Evolutionary conservation across 1,140 invertebrate genomes (phyloP).

Genomic region (Helicoverpa zea): DNA sequence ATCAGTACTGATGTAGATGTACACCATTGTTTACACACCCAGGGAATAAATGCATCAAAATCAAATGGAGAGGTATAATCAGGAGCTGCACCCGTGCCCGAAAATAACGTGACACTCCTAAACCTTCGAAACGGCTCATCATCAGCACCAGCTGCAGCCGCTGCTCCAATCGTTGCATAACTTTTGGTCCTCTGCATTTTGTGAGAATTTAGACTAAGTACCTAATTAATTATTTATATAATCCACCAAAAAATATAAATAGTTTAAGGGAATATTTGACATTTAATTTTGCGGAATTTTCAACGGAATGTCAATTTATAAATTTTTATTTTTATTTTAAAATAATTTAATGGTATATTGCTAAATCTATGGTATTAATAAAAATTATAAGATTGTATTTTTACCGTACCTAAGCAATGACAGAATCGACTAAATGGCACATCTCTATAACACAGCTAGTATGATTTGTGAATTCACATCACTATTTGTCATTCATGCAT

Average conservation of each 20-base stretch:
- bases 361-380: too few relatives aligned
- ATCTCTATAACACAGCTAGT: background rate
- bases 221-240: background rate
- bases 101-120: too few relatives aligned
- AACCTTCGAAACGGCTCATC: background rate
- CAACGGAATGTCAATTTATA: too few relatives aligned
- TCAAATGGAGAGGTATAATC: conserved; percentile 57
- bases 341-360: too few relatives aligned
- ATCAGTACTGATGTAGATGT: conserved; percentile 50
- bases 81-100: too few relatives aligned
- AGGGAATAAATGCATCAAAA: conserved; percentile 68
- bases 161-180: background rate
- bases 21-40: conserved; percentile 61
- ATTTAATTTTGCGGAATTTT: too few relatives aligned
- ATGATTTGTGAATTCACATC: conserved; percentile 40
- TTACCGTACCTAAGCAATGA: background rate
- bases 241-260: background rate
- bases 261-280: too few relatives aligned
- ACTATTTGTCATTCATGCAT: conserved; percentile 61
- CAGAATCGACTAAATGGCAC: conserved; percentile 9
- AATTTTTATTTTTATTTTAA: too few relatives aligned
- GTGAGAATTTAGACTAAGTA: background rate
- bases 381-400: background rate
- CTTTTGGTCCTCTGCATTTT: background rate
- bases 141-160: background rate